Evolutionary conservation across 2,797 vertebrate genomes (phyloP), one percentile per base, ranked within the genome.

Genomic region (Mus minutoides): DNA sequence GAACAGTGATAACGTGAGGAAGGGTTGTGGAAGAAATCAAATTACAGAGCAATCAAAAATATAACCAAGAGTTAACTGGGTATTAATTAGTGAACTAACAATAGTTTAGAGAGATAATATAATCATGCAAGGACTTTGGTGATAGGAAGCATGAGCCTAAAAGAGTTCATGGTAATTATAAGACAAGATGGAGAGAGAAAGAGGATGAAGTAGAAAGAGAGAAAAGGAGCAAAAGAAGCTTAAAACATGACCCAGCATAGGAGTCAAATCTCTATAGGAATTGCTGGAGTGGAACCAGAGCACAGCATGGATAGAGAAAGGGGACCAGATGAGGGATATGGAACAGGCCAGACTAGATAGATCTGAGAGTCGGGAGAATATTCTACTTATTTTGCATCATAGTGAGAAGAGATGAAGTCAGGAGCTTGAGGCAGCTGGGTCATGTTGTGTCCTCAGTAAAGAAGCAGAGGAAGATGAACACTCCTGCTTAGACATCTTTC

Each of bases 301-400:
- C 6, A 22, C 31, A 64, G 40, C 0, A 6, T 24, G 69, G n/a
- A 43, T 2, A 40, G 19, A 62, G 34, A 52, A 83, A 4, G 67
- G 0, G 0, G 34, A 31, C 13, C 16, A 40, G 31, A 49, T 37
- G 10, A 83, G 40, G 75, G 1, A 43, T 24, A 40, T 0, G 4
- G 3, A 85, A 4, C 26, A 56, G 11, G 26, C 10, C 54, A 40
- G 76, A n/a, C 0, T 77, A 46, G 21, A 17, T 13, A 0, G 16
- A 40, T 5, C 34, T 88, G 26, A 71, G 14, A 31, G 34, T 69
- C 6, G 6, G 78, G 52, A 37, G n/a, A 60, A 7, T 29, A 3
- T 37, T 10, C 13, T 37, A 87, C 4, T 40, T 49, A 71, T 0
- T 7, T 52, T 52, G 17, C 26, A 58, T 40, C 13, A 67, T 16